Percentiles rank a stretch among this genome's conserved stretches.
phyloP scores from a whole-genome alignment of 2,113 vertebrate species.

The Peromyscus californicus region DNA sequence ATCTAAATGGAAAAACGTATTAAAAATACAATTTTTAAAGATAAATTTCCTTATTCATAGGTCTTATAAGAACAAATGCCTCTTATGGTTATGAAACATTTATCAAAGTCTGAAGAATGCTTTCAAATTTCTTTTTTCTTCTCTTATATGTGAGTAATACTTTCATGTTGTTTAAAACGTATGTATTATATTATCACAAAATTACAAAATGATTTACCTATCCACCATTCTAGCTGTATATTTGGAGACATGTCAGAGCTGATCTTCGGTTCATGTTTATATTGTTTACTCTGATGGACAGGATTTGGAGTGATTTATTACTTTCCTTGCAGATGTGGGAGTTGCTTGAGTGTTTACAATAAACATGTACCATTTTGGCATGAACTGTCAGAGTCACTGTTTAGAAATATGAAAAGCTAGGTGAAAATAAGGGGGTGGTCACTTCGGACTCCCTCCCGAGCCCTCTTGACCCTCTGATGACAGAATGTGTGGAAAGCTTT shows the following conservation, averaged over 20 bases:
- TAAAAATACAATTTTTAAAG: neutral
- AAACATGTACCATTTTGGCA: neutral
- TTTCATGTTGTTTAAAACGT: neutral
- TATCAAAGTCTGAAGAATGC: neutral
- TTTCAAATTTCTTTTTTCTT: neutral
- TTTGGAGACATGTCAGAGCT: neutral
- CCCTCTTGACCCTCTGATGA: neutral
- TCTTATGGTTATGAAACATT: neutral
- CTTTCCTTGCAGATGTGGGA: neutral
- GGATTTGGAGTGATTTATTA: neutral
- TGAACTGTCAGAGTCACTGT: neutral
- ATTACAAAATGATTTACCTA: neutral
- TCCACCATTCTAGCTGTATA: neutral
- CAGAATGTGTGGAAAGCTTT: too few relatives aligned
- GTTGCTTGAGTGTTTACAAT: neutral
- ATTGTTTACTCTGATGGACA: neutral
- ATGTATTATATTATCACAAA: neutral
- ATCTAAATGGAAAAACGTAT: neutral
- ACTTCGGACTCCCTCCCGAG: rapidly evolving
- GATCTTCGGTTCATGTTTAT: neutral
- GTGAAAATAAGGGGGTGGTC: neutral
- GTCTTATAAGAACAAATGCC: neutral
- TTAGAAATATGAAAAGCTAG: neutral
- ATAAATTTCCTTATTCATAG: neutral
- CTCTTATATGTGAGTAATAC: neutral